These are phyloP conservation scores for Apostichopus japonicus DNA, from an alignment of 35 echinoderm and acorn worm genomes.

Conservation along the genomic window DNA sequence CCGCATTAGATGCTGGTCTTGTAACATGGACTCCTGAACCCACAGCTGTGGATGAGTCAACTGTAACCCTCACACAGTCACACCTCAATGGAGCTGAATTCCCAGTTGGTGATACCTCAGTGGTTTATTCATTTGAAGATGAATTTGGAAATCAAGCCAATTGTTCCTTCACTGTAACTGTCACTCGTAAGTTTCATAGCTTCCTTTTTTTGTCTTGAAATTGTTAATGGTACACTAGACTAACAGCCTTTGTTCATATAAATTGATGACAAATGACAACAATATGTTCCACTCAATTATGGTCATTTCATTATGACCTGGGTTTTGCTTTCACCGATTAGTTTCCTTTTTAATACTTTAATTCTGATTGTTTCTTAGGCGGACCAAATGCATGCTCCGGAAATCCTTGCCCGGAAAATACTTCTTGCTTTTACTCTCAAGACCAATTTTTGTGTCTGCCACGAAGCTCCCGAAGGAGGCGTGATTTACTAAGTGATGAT, in stretches of 20 bases:
- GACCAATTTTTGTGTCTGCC: constrained; percentile 64
- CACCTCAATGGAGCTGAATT: constrained; percentile 39
- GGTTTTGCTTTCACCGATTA: no score
- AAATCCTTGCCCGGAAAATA: constrained; percentile 49
- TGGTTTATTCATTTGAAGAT: constrained; percentile 66
- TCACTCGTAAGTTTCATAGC: constrained; percentile 43
- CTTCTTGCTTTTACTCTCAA: constrained; percentile 60
- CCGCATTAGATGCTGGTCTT: not conserved
- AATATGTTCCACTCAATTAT: no score
- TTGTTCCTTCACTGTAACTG: constrained; percentile 59
- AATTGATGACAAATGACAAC: no score
- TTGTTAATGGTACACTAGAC: no score
- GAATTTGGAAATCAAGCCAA: constrained; percentile 50
- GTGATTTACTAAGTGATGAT: constrained; percentile 41
- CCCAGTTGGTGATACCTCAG: constrained; percentile 39
- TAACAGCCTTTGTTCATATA: no score
- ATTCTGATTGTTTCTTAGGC: not conserved
- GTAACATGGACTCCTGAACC: constrained; percentile 44
- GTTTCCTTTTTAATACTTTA: not conserved
- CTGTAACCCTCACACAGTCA: not conserved
- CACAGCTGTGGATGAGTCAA: constrained; percentile 9
- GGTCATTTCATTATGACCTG: no score
- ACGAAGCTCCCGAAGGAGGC: not conserved
- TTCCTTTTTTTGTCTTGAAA: no score
- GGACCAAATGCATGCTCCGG: constrained; percentile 59